phyloP scores from a whole-genome alignment of 2,113 vertebrate genomes.

The Gymnogyps californianus region DNA sequence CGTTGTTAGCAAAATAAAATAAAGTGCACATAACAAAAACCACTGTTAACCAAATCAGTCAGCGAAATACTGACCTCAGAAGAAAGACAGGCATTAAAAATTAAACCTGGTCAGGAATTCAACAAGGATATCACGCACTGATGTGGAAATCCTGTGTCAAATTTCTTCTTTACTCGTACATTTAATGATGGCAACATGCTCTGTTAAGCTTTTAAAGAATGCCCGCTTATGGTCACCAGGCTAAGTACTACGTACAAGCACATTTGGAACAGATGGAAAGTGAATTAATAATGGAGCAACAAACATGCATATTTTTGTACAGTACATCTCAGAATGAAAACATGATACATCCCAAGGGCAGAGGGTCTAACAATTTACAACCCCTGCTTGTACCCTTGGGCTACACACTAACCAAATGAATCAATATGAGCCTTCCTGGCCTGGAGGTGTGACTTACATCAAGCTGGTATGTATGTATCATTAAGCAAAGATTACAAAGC shows the following conservation, averaged over 20 bases:
- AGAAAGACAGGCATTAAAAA: background rate
- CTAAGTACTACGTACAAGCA: background rate
- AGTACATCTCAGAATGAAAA: background rate
- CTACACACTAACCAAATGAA: conserved; percentile 33
- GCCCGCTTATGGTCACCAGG: background rate
- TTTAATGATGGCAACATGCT: background rate
- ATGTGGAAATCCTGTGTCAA: background rate
- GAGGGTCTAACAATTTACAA: conserved; percentile 47
- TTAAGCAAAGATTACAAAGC: background rate
- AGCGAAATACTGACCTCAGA: background rate
- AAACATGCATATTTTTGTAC: background rate
- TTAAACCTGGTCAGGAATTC: background rate
- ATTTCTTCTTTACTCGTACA: background rate
- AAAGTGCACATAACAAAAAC: background rate
- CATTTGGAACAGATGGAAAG: conserved; percentile 25
- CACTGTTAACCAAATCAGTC: background rate
- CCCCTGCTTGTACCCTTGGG: background rate
- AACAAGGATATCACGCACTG: background rate
- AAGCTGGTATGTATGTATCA: background rate
- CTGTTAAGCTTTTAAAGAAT: background rate
- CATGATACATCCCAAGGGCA: conserved; percentile 24
- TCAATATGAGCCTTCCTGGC: conserved; percentile 22
- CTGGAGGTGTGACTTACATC: background rate
- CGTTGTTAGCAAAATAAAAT: background rate
- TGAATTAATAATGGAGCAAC: conserved; percentile 10